Base-by-base conservation (phyloP, 2,797 vertebrate species). In the Graptemys geographica region DNA sequence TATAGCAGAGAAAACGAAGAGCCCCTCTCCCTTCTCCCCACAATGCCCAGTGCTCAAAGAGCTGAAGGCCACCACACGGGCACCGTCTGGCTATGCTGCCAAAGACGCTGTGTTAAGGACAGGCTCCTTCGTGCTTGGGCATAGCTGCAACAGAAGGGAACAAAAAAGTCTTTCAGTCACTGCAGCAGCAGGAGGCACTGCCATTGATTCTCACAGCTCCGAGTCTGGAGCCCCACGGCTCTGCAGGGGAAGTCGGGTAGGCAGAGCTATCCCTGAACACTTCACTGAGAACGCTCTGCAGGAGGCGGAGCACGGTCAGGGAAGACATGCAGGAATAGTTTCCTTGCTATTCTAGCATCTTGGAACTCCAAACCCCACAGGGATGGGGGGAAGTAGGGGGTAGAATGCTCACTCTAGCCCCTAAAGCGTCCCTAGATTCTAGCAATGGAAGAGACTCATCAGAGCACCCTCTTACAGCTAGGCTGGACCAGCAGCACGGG, bases 321-420 rank as follows among this genome's bases (percentile, higher is more conserved):
- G 62, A 0, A 1, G 88, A 76, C 47, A 8, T 4, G 44, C 4
- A 90, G 53, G 79, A 81, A n/a, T 5, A 13, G 7, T n/a, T 4
- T 53, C 18, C 59, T 33, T 13, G 1, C 0, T 0, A 74, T 44
- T 59, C 59, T 19, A 49, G 83, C 51, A 92, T 51, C 78, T 84
- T 52, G 62, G 56, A 16, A 27, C 11, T 80, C 65, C 92, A 27
- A 31, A 19, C 5, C 23, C 88, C 51, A 52, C 2, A 7, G 86
- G 90, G 90, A 91, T 33, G n/a, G 18, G 37, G 21, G 21, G 37
- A 10, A 23, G 21, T 55, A 21, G 23, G 21, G 21, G 55, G 23
- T 92, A 91, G 83, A 84, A 33, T 87, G 89, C 96, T 95, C 94
- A 91, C 92, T 90, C 93, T 82, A 87, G 83, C 80, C 89, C 94